Evolutionary conservation across 2,888 invertebrate genomes (phyloP), one percentile per base, ranked within the genome.

Genomic region (Laothoe populi): DNA sequence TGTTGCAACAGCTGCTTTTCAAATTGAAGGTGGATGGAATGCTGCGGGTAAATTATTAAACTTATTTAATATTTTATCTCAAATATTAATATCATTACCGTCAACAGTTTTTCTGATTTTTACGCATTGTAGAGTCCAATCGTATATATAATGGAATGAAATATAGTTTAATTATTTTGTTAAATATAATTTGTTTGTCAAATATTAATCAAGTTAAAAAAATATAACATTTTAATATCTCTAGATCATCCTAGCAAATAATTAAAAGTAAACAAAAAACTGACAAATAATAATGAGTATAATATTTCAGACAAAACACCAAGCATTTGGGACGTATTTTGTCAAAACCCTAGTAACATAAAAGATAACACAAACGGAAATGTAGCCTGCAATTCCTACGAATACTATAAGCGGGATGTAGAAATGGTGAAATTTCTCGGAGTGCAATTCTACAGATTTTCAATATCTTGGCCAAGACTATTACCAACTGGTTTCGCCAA

Each of bases 381-480:
- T 67, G 87, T 94, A 23, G 89, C 95, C 0, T 93, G 94, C 69
- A 95, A 95, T 68, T 94, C 94, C 7, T 94, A 95, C 74, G 88
- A 95, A 72, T 93, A 91, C 70, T 95, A 94, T 75, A 84, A 93
- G 72, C 93, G 95, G 2, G 94, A 94, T 68, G 82, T 94, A 0
- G 68, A 85, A 67, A 85, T 94, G 79, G 63, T 94, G 0, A 87
- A 84, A 46, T 84, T 84, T 59, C 67, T 94, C 1, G 90, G 90
- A 0, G 92, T 92, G 0, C 81, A 94, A 57, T 92, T 91, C 68
- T 94, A 94, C 73, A 83, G 94, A 49, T 94, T 95, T 72, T 94
- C 94, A 2, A 88, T 95, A 63, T 93, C 95, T 0, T 96, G 96
- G 96, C 79, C 95, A 0, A 86, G 96, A 62, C 82, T 96, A 11